These are phyloP conservation scores for Myopa tessellatipennis DNA, from an alignment of 2,888 invertebrate genomes.

Conservation along the genomic window DNA sequence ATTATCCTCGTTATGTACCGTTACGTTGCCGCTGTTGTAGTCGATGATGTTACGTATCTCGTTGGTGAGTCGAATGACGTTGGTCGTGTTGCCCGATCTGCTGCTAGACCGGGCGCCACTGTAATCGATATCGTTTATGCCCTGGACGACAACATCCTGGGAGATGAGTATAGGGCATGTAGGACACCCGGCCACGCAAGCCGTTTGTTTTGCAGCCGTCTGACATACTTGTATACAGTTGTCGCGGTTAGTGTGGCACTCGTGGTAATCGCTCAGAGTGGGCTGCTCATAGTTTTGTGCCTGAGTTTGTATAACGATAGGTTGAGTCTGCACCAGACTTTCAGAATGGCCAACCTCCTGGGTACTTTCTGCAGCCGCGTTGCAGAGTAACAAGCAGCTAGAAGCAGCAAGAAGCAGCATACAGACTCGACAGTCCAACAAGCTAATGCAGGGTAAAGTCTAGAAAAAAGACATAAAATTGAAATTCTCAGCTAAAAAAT, in stretches of 20 bases:
- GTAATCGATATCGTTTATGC: conserved; percentile 59
- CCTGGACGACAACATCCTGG: conserved; percentile 58
- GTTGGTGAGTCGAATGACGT: conserved; percentile 59
- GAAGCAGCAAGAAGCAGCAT: not conserved
- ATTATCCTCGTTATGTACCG: conserved; percentile 56
- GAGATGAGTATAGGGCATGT: conserved; percentile 58
- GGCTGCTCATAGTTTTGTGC: conserved; percentile 59
- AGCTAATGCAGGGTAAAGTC: not conserved
- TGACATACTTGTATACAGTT: conserved; percentile 52
- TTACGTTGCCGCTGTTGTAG: conserved; percentile 53
- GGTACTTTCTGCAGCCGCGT: not conserved
- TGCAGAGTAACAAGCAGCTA: conserved; percentile 19
- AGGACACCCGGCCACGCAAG: conserved; percentile 55
- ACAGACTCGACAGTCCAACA: not conserved
- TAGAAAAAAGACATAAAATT: not conserved
- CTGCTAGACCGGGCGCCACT: conserved; percentile 39
- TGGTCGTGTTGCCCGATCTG: conserved; percentile 56
- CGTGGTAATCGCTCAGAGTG: conserved; percentile 57
- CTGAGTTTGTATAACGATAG: conserved; percentile 58
- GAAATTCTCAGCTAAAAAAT: not conserved
- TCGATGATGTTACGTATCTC: conserved; percentile 61
- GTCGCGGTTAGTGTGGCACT: conserved; percentile 54
- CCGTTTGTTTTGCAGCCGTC: not conserved
- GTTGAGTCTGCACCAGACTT: conserved; percentile 36
- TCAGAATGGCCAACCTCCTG: not conserved